Base-by-base conservation (phyloP, 92 coral and sea anemone genomes). In the Heteractis magnifica region DNA sequence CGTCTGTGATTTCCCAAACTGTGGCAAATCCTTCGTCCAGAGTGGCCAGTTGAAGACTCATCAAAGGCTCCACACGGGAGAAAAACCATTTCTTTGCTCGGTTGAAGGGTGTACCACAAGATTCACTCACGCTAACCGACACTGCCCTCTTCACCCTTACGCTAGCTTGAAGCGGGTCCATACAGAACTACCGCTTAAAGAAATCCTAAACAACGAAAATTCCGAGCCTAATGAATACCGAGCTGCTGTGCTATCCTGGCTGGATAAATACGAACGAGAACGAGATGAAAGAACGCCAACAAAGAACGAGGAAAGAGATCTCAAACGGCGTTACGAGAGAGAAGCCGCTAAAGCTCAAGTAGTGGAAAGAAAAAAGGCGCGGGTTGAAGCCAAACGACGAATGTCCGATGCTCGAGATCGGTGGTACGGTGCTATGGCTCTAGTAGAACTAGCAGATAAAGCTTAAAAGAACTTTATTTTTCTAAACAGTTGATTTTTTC, bases 371-470 rank as follows among this genome's bases (percentile, higher is more conserved):
- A 96, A 93, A 79, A 96, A 90, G 82, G 92, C 98, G 49, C 81
- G 98, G 73, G 44, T 87, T 10, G 99, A 96, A 51, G 99, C 98
- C 3, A 92, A 89, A 80, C 83, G 89, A 62, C 88, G 99, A 74
- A 90, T 96, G 93, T 90, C 97, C 23, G 99, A 96, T 18, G 98
- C 97, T 20, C 91, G 89, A 58, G 99, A 96, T 82, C 88, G 98
- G 79, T 96, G 99, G 99, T 94, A 92, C 81, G 99, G 99, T 58
- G 99, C 99, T 8, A 89, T 96, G 98, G 99, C 99, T 71, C 89
- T 96, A 8, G 99, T 96, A 48, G 91, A 96, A 88, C 92, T 96
- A 11, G 98, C 99, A 20, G 98, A 95, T 86, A 75, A 90, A 13
- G 84, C 79, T 56, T 85, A 81, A 51, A 23, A 65, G 70, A 23